Evolutionary conservation across 64 coral and sea anemone genomes (phyloP).

Genomic region (Montipora efflorescens): DNA sequence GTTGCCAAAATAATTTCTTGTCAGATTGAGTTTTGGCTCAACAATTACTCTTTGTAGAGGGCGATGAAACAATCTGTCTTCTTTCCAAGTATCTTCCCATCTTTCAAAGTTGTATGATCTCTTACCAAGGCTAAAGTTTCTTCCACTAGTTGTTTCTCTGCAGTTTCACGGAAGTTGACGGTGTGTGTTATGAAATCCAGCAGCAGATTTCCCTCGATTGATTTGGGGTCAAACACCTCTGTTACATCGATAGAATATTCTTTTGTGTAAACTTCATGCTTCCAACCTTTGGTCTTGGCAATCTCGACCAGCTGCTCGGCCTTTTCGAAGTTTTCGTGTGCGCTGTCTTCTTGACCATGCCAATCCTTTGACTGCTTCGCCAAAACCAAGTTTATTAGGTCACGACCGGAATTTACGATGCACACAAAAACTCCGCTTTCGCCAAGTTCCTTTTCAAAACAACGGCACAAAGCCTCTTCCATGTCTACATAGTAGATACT

Average conservation of each 20-base stretch:
- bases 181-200: constrained; percentile 46
- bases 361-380: background rate
- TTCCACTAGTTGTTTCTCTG: background rate
- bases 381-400: background rate
- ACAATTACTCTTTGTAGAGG: too few species aligned
- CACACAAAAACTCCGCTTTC: background rate
- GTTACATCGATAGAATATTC: constrained; percentile 43
- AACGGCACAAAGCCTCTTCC: background rate
- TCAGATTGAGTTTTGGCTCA: too few species aligned
- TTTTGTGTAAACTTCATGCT: background rate
- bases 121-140: background rate
- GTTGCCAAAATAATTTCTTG: too few species aligned
- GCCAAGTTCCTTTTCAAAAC: background rate
- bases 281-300: constrained; percentile 46
- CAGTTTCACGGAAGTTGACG: background rate
- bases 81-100: too few species aligned
- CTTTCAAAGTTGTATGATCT: background rate
- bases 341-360: background rate
- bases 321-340: background rate
- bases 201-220: constrained; percentile 24
- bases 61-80: too few species aligned
- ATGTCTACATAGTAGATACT: constrained; percentile 31
- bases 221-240: constrained; percentile 38
- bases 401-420: background rate
- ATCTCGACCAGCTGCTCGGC: background rate